Percentiles rank a stretch among this genome's conserved stretches.
These are phyloP conservation scores for Natator depressus DNA, from an alignment of 2,113 vertebrate genomes.

Conservation along the genomic window DNA sequence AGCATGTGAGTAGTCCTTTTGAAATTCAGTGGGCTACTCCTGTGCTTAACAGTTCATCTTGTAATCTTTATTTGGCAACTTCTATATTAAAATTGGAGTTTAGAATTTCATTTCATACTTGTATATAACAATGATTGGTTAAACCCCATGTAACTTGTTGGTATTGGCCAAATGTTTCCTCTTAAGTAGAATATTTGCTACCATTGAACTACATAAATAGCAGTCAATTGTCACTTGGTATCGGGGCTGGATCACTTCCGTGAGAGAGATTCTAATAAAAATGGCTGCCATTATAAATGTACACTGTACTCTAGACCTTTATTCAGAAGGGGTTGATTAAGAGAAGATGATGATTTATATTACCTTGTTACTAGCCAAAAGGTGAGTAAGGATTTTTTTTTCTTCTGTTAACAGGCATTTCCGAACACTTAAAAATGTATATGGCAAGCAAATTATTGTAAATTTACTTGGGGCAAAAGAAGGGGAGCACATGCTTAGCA, in stretches of 20 bases:
- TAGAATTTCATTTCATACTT: not conserved
- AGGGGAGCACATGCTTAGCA: conserved; percentile 98
- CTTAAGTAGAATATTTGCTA: not conserved
- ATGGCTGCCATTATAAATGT: not conserved
- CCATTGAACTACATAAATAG: not conserved
- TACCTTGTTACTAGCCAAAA: not conserved
- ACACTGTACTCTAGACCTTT: not conserved
- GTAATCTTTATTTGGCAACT: not conserved
- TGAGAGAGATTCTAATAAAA: not conserved
- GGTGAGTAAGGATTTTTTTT: not conserved
- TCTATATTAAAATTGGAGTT: not conserved
- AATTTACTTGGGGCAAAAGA: conserved; percentile 97
- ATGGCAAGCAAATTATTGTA: conserved; percentile 95
- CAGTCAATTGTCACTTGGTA: not conserved
- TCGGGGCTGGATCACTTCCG: not conserved
- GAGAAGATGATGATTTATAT: not conserved
- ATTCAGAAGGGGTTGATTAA: not conserved
- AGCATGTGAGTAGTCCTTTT: not conserved
- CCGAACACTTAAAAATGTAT: conserved; percentile 90
- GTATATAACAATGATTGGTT: not conserved
- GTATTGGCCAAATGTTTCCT: not conserved
- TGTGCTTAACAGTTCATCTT: not conserved
- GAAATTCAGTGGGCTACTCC: not conserved
- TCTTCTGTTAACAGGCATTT: conserved; percentile 88
- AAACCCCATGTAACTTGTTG: not conserved